Base-by-base conservation (phyloP, 2,113 vertebrate genomes). In the Nanorana parkeri region DNA sequence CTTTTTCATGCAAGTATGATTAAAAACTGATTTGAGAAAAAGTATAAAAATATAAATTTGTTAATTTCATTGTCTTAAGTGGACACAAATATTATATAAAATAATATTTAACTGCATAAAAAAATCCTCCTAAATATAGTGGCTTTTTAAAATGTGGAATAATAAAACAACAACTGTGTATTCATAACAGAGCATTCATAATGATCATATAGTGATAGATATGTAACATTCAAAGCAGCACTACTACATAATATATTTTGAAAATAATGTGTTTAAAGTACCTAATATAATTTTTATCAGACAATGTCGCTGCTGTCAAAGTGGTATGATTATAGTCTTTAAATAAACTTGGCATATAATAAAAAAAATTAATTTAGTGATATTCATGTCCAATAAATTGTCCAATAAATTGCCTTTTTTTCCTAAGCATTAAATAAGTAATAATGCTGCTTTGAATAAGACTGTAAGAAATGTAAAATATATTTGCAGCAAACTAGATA, bases 361-460 rank as follows among this genome's bases (percentile, higher is more conserved):
- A 11, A n/a, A 23, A 8, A 61, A 61, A 60, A 72, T 29, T 55
- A 1, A 29, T n/a, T 19, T 55, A 58, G 24, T 26, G 20, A 73
- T 32, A 23, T 19, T 26, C 5, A 3, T 36, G 32, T 36, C 32
- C 2, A 47, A 2, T 6, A 3, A 36, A 2, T 47, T 47, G 13
- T 47, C 13, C n/a, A n/a, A n/a, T n/a, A n/a, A n/a, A n/a, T 47
- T 11, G 41, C 41, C 10, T 20, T 36, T 36, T 36, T 36, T 36
- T 58, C 0, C 20, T 41, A 21, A 61, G 29, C 15, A 41, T 20
- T 23, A 36, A 61, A 60, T 8, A 83, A 83, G 75, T 81, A 84
- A 81, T 80, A 84, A 76, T 89, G 83, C 51, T 61, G 72, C 84
- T 56, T 63, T 84, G 2, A 15, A 73, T 84, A 83, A 77, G 28